These are phyloP conservation scores for Siniperca obscura DNA, from an alignment of 2,797 vertebrate species.

Conservation along the genomic window DNA sequence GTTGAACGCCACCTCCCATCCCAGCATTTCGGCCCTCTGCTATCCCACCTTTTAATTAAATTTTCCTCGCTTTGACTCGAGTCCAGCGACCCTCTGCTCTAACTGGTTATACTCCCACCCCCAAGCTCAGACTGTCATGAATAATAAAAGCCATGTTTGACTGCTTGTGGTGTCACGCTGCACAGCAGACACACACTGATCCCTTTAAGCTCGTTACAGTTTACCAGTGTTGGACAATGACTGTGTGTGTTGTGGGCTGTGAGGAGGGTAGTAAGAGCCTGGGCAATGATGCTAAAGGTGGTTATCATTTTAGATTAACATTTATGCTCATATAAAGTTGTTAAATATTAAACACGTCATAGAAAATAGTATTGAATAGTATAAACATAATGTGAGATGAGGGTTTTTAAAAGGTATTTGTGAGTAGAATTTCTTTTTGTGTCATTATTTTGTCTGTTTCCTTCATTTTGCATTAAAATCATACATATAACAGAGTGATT, in stretches of 20 bases:
- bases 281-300: background rate
- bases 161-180: constrained; percentile 16
- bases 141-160: constrained; percentile 48
- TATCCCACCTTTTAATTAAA: constrained; percentile 13
- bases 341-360: background rate
- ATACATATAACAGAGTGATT: too few species aligned
- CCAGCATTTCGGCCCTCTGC: background rate
- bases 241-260: background rate
- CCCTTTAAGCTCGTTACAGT: constrained; percentile 30
- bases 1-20: constrained; percentile 17
- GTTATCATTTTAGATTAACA: background rate
- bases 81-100: constrained; percentile 19
- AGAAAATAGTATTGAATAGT: background rate
- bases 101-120: constrained; percentile 13
- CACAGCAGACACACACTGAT: constrained; percentile 21
- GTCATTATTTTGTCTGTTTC: background rate
- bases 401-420: background rate
- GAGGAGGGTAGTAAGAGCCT: background rate
- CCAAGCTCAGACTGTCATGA: constrained; percentile 50
- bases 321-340: background rate
- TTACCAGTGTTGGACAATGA: constrained; percentile 5
- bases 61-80: constrained; percentile 10
- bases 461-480: background rate
- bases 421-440: background rate
- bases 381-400: background rate